Conservation (phyloP, 2,888 invertebrate species). For the Leucophora obtusa region DNA sequence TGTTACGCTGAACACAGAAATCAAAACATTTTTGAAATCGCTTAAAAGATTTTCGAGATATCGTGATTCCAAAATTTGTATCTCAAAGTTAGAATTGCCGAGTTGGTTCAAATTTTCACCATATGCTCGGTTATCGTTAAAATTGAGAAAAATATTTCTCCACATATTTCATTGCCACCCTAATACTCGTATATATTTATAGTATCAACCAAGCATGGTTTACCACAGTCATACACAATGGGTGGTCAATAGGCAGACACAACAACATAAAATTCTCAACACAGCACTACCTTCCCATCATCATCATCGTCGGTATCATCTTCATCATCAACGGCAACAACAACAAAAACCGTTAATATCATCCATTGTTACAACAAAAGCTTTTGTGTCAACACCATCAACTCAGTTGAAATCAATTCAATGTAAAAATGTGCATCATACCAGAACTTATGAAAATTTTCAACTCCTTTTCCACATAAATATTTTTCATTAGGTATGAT, state of each 20-base stretch:
- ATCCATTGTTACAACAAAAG: constrained; percentile 64
- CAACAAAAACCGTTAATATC: constrained; percentile 53
- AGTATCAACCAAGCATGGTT: constrained; percentile 56
- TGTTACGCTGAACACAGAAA: too few relatives aligned
- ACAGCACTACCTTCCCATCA: background rate
- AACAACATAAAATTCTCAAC: background rate
- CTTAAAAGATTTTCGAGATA: too few relatives aligned
- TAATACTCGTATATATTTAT: background rate
- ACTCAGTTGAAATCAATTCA: constrained; percentile 67
- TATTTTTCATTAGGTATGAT: constrained; percentile 53
- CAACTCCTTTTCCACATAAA: constrained; percentile 35
- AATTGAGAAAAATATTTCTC: too few relatives aligned
- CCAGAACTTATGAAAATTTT: constrained; percentile 19
- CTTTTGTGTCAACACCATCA: constrained; percentile 75
- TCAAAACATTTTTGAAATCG: too few relatives aligned
- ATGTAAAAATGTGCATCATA: constrained; percentile 45
- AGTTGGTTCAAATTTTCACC: too few relatives aligned
- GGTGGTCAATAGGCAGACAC: constrained; percentile 61
- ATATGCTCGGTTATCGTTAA: too few relatives aligned
- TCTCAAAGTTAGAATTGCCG: too few relatives aligned
- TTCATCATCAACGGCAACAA: constrained; percentile 52
- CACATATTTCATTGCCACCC: too few relatives aligned
- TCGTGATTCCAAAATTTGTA: too few relatives aligned
- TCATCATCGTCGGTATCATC: constrained; percentile 48
- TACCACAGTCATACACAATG: constrained; percentile 61